Base-by-base conservation (phyloP, 2,888 invertebrate species). In the Sycophila texana region DNA sequence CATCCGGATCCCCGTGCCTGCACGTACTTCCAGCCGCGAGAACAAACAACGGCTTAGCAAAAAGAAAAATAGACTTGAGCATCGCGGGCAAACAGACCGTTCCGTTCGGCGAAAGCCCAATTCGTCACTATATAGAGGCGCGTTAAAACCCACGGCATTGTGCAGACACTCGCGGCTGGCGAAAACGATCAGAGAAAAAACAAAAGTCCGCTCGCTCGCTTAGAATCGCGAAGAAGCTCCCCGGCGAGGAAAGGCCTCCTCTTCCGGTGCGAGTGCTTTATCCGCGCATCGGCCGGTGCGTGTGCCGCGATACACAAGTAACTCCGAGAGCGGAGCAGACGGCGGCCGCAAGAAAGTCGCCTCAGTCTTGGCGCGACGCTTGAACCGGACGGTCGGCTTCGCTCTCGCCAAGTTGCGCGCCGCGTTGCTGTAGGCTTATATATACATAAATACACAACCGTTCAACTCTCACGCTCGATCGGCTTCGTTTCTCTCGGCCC, bases 351-450 rank as follows among this genome's bases (percentile, higher is more conserved):
- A 60, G 76, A 77, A 77, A 77, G 80, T 63, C 49, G 30, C 58
- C 20, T 78, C 79, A 81, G 81, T 81, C 76, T 57, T 60, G 73
- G 76, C 79, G 78, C 76, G 76, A 74, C 79, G 79, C 76, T 81
- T 47, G 73, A 60, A 73, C 57, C 79, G 81, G 16, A 63, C 76
- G 78, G 78, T 76, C 66, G 66, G 60, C 4, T 39, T 39, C 39
- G 39, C 39, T 39, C 39, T 39, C 39, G 39, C 39, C 39, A 7
- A 5, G 39, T 10, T 10, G 39, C 39, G 39, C 39, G 39, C 39
- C 39, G 39, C 39, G 39, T 7, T 39, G 10, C 39, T 10, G 10
- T 7, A 7, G 10, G 16, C 13, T 30, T 14, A 61, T 61, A 30
- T 30, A 61, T 5, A 26, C 61, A n/a, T n/a, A n/a, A n/a, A n/a